phyloP scores from a whole-genome alignment of 2,888 invertebrate species.

The Cheilosia pagana region DNA sequence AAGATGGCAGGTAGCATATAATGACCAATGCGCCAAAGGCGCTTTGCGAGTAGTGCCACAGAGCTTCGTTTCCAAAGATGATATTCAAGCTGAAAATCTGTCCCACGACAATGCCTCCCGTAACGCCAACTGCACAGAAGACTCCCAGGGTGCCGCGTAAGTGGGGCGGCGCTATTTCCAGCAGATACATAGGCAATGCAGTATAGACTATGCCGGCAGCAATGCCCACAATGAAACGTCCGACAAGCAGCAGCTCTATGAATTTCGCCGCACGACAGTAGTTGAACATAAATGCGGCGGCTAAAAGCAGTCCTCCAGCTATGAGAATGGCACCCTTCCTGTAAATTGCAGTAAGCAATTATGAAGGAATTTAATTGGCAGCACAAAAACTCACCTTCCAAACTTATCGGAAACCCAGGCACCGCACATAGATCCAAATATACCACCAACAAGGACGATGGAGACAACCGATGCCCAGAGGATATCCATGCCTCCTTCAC shows the following conservation, averaged over 20 bases:
- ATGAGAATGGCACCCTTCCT: slow-evolving; percentile 87
- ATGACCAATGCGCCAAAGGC: slow-evolving; percentile 88
- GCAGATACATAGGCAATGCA: slow-evolving; percentile 94
- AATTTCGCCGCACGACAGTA: slow-evolving; percentile 87
- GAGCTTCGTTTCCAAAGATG: slow-evolving; percentile 85
- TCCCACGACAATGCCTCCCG: slow-evolving; percentile 80
- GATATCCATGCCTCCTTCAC: slow-evolving; percentile 85
- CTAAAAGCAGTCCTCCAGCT: slow-evolving; percentile 87
- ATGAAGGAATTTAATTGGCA: no score
- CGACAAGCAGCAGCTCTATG: slow-evolving; percentile 91
- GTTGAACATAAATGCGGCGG: slow-evolving; percentile 88
- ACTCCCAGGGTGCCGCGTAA: slow-evolving; percentile 92
- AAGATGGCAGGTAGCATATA: slow-evolving; percentile 86
- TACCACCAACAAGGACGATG: slow-evolving; percentile 94
- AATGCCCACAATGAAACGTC: slow-evolving; percentile 90
- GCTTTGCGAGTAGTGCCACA: slow-evolving; percentile 91
- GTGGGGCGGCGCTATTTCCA: slow-evolving; percentile 91
- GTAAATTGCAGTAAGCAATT: no score
- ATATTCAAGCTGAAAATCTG: slow-evolving; percentile 80
- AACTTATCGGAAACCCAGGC: slow-evolving; percentile 89
- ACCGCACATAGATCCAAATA: slow-evolving; percentile 91
- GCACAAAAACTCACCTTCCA: slow-evolving; percentile 86
- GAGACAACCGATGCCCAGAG: slow-evolving; percentile 94
- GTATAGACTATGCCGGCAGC: slow-evolving; percentile 91
- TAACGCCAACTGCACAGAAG: slow-evolving; percentile 86